Evolutionary conservation across 1,140 invertebrate genomes (phyloP), one percentile per base, ranked within the genome.

Genomic region (Acyrthosiphon pisum): DNA sequence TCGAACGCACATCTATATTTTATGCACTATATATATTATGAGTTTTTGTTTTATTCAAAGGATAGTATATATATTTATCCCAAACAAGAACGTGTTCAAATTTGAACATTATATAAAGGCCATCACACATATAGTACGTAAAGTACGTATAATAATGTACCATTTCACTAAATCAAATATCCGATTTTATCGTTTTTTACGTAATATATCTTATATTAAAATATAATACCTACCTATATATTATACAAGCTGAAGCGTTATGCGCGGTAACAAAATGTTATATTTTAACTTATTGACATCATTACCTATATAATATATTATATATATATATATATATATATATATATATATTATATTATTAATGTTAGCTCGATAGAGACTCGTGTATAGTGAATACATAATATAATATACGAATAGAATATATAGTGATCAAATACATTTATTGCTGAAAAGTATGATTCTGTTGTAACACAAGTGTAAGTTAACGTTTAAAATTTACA

Each of bases 141-240:
- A n/a, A n/a, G 26, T 30, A 46, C 11, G 23, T 41, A 41, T 46
- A 44, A 30, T 44, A 46, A 41, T 30, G 26, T 30, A 26, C 23
- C 41, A 35, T 50, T 88, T n/a, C 46, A 88, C 86, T 88, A 88
- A 48, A 88, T 88, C 86, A 20, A 48, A 48, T 50, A n/a, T 26
- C n/a, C 20, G 86, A 46, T 87, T 87, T 46, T 46, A 87, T 88
- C 86, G n/a, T n/a, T 88, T 88, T 87, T n/a, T 48, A 88, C 30
- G 84, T 87, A 87, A 46, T 87, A 87, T 84, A 84, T 41, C 41
- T 84, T 84, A 84, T 84, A 81, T 81, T 81, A 81, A 81, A 35
- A 35, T 37, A 30, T n/a, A 81, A 6, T n/a, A 81, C 18, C 76
- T 35, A 68, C 26, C 30, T 81, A 81, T 81, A 35, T 22, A 37